Conservation (phyloP, 2,797 vertebrate species). For the Parotocinclus haroldoi region DNA sequence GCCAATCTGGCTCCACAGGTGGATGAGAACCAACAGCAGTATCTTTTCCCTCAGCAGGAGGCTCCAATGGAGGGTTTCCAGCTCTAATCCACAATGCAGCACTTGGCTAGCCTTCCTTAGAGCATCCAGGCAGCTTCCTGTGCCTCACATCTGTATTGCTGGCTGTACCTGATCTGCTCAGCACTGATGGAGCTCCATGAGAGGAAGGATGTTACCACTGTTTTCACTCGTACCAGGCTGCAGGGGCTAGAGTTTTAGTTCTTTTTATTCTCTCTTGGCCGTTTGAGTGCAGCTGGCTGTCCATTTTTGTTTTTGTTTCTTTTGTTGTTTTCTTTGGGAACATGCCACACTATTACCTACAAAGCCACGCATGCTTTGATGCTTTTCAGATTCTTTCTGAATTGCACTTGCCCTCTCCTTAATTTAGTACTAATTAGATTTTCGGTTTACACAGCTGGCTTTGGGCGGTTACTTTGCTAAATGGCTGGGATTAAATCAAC, state of each 20-base stretch:
- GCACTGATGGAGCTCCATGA: conserved; percentile 26
- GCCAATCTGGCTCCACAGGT: conserved; percentile 85
- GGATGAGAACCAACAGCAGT: conserved; percentile 94
- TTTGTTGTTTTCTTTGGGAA: not conserved
- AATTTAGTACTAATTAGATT: too few relatives aligned
- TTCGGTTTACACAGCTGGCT: not conserved
- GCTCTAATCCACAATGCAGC: conserved; percentile 76
- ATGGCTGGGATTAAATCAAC: not conserved
- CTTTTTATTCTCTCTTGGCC: conserved; percentile 40
- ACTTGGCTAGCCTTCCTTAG: conserved; percentile 25
- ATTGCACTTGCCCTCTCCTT: too few relatives aligned
- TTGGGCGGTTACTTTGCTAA: conserved; percentile 1
- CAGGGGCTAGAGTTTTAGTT: conserved; percentile 35
- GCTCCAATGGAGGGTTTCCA: conserved; percentile 99
- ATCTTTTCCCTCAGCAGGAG: conserved; percentile 93
- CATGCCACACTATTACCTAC: not conserved
- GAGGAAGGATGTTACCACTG: conserved; percentile 21
- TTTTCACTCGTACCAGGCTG: conserved; percentile 23
- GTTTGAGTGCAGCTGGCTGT: conserved; percentile 11
- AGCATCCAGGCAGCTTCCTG: conserved; percentile 11
- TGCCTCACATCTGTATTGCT: conserved; percentile 24
- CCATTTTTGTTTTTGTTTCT: conserved; percentile 12
- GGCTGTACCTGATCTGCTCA: conserved; percentile 26
- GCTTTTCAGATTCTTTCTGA: too few relatives aligned
- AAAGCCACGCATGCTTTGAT: too few relatives aligned